A percentile compares a stretch with the other conserved stretches of the same genome.
Evolutionary conservation across 1,140 invertebrate species (phyloP).

Genomic region (Diprion similis): DNA sequence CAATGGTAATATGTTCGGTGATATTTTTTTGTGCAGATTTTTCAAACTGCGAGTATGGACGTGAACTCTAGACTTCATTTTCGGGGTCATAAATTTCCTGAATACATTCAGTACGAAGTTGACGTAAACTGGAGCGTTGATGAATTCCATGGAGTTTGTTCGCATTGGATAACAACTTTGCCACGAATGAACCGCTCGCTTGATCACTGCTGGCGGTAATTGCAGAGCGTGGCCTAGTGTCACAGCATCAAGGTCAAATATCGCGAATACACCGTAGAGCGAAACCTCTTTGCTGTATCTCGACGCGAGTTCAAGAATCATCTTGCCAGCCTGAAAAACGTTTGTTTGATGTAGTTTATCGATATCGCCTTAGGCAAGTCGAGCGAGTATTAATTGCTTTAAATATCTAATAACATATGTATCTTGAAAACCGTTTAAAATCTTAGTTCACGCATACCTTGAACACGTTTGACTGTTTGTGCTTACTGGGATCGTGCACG

Average conservation of each 20-base stretch:
- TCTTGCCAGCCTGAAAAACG: slow-evolving; percentile 56
- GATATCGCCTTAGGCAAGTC: not conserved
- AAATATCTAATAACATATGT: not conserved
- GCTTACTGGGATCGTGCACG: slow-evolving; percentile 64
- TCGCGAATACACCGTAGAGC: slow-evolving; percentile 66
- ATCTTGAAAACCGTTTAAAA: no score
- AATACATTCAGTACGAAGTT: slow-evolving; percentile 74
- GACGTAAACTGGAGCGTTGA: slow-evolving; percentile 73
- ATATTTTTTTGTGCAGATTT: slow-evolving; percentile 55
- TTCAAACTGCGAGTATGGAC: slow-evolving; percentile 58
- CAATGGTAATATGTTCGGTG: slow-evolving; percentile 62
- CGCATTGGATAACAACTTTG: slow-evolving; percentile 75
- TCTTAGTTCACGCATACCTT: slow-evolving; percentile 52
- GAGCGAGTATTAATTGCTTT: not conserved
- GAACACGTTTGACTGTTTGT: slow-evolving; percentile 66
- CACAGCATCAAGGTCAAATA: slow-evolving; percentile 68
- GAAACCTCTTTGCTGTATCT: slow-evolving; percentile 61
- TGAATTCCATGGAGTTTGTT: slow-evolving; percentile 72
- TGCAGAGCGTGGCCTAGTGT: slow-evolving; percentile 68
- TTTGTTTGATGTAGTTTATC: not conserved
- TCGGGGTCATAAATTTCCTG: slow-evolving; percentile 74
- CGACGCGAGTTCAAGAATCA: slow-evolving; percentile 65
- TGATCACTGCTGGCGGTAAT: slow-evolving; percentile 65
- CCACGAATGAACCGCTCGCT: slow-evolving; percentile 69
- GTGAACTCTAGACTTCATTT: slow-evolving; percentile 66